Base-by-base conservation (phyloP, 2,888 invertebrate species). In the Ditula angustiorana region DNA sequence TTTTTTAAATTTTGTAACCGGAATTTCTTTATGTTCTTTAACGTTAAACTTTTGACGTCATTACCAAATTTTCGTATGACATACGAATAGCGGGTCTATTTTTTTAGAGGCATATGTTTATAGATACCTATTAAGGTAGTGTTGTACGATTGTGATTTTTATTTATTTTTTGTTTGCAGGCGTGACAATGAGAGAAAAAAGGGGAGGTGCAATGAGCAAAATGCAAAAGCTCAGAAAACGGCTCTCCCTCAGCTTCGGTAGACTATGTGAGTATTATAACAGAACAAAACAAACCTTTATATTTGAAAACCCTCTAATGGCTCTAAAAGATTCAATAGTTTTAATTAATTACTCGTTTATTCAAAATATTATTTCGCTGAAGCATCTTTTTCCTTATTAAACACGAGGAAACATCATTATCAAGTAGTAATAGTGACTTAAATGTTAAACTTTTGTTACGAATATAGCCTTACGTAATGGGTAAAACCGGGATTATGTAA, bases 151-250 rank as follows among this genome's bases (percentile, higher is more conserved):
- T 33, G 24, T 13, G 19, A 30, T 5, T 37, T 2, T n/a, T 26
- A 13, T 19, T 26, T 58, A 52, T 77, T 81, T 79, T 79, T 94
- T 93, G 77, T 90, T 88, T 67, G 75, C 94, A 94, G 96, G 95
- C 90, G 97, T 98, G 93, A 96, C 97, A 85, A 97, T 97, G 97
- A 95, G 97, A 88, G 97, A 98, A 93, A 98, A 98, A 93, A 97
- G 97, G 90, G 96, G 96, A 76, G 97, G 97, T 80, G 97, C 98
- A 76, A 95, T 98, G 87, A 97, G 97, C 89, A 95, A 96, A 91
- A 97, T 97, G 94, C 98, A 98, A 93, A 98, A 98, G 94, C 95
- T 98, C 83, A 97, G 98, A 94, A 98, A 98, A 94, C 95, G 98
- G 89, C 95, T 98, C 85, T 98, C 98, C 84, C 97, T 98, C 90